Base-by-base conservation (phyloP, 2,888 invertebrate species). In the Ptychoptera contaminata region DNA sequence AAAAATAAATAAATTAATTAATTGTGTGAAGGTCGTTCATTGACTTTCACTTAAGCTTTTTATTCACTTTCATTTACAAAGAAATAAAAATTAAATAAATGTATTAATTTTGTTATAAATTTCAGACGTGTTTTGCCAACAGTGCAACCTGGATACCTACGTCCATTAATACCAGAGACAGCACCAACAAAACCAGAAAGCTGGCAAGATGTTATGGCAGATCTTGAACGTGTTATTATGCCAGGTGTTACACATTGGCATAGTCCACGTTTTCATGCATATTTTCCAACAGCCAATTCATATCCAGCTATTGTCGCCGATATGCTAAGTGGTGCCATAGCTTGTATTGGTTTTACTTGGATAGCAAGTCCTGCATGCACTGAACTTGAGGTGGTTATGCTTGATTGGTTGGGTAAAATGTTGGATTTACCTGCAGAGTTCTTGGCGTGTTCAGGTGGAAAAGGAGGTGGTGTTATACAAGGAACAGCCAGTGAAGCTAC, bases 231-330 rank as follows among this genome's bases (percentile, higher is more conserved):
- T 44, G 85, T 94, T 45, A 87, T 98, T 52, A 96, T 97, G 94
- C 94, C 96, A 0, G 97, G 97, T 40, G 90, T 93, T 45, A 94
- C 94, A 1, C 94, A 94, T 60, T 96, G 94, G 94, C 90, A 93
- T 62, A 90, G 88, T 44, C 94, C 94, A 8, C 77, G 83, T 58
- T 96, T 96, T 69, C 90, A 92, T 65, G 94, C 93, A 6, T 96
- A 94, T 67, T 92, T 88, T 65, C 91, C 91, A 14, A 88, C 91
- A 0, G 92, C 84, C 23, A 88, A 88, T 66, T 92, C 92, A 0
- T 94, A 91, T 65, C 87, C 94, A 0, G 79, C 90, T 9, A 90
- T 94, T 53, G 85, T 91, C 9, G 94, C 90, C 5, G 96, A 96
- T 58, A 94, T 96, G 79, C 68, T 96, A 34, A 88, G 88, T 56